A percentile compares a stretch with the other conserved stretches of the same genome.
phyloP scores from a whole-genome alignment of 2,113 vertebrate genomes.

The Campylorhamphus procurvoides region DNA sequence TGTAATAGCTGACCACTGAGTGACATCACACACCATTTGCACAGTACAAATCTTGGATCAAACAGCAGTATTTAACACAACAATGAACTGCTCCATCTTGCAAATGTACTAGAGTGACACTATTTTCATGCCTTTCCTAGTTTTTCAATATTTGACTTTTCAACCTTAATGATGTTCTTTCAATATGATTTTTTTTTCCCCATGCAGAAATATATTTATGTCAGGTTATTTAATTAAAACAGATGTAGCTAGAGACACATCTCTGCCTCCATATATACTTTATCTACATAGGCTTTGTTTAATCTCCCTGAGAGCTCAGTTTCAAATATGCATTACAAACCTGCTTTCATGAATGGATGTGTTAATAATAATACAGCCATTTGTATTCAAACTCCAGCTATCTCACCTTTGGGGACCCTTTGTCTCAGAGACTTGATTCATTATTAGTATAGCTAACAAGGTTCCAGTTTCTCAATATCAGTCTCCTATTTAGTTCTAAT shows the following conservation, averaged over 20 bases:
- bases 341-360: conserved; percentile 50
- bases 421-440: conserved; percentile 72
- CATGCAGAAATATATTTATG: neutral
- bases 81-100: neutral
- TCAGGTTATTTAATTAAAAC: neutral
- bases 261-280: neutral
- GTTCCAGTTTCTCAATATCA: conserved; percentile 62
- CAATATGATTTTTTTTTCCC: neutral
- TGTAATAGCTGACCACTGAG: neutral
- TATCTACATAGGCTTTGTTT: neutral
- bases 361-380: conserved; percentile 71
- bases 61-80: neutral
- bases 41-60: neutral
- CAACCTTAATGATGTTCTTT: neutral
- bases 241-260: neutral
- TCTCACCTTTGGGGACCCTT: conserved; percentile 73
- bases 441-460: conserved; percentile 72
- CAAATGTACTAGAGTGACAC: neutral
- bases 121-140: neutral
- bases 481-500: conserved; percentile 72
- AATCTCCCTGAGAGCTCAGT: neutral
- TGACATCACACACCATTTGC: neutral
- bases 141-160: neutral
- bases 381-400: conserved; percentile 69
- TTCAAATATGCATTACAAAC: conserved; percentile 49